Evolutionary conservation across 2,113 vertebrate genomes (phyloP), one percentile per base, ranked within the genome.

Genomic region (Aegotheles bennettii): DNA sequence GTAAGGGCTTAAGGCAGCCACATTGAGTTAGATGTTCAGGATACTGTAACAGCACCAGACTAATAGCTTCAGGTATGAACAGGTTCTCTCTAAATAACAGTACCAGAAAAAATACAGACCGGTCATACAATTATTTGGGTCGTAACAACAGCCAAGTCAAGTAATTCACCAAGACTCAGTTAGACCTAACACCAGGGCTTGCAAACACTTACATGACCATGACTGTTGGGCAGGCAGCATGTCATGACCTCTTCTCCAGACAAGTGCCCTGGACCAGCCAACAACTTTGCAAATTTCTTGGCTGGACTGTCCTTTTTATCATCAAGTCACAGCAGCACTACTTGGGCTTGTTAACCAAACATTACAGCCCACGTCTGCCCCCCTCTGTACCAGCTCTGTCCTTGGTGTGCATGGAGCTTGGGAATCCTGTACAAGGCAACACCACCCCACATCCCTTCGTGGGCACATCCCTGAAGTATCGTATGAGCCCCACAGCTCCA

Each of bases 361-460:
- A 13, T 26, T 21, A 59, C 20, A 53, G 7, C 4, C 21, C 38
- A 21, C 4, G 13, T 51, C 57, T 53, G 26, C 26, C 10, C 24
- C n/a, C 0, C 10, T 31, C 36, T 25, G 23, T 36, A 45, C 42
- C 61, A 84, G 48, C 31, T 63, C 50, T 42, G 50, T 42, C 28
- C 56, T 28, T 53, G 26, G 8, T 19, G 10, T 7, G 7, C 19
- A 11, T 3, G 12, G 26, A n/a, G 79, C 31, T 8, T 4, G 0
- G 7, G 18, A 36, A 42, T 36, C 14, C 59, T n/a, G 25, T 10
- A 8, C 29, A 29, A 17, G 18, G 28, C 64, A 42, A 19, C 21
- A 54, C 10, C 6, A 2, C 12, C 47, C 14, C 48, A 16, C 11
- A 14, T 7, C 29, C 9, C 51, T 61, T 28, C 9, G 9, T 42